Conservation (phyloP, 2,797 vertebrate species). For the Liasis olivaceus region DNA sequence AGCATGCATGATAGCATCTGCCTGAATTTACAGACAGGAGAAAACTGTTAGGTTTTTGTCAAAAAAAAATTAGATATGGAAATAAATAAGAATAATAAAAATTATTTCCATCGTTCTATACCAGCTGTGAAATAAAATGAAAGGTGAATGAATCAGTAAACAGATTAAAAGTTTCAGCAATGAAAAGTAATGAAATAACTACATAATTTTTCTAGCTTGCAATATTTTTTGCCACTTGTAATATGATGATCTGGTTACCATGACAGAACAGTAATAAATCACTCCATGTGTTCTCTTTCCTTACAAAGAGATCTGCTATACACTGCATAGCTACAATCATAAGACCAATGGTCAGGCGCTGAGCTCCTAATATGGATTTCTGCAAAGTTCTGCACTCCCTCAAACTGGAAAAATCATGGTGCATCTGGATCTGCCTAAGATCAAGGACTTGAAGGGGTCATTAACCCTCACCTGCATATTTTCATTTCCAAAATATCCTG, state of each 20-base stretch:
- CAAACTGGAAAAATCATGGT: not conserved
- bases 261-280: not conserved
- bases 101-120: not conserved
- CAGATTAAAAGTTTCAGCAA: not conserved
- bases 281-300: not conserved
- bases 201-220: not conserved
- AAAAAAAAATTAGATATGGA: not conserved
- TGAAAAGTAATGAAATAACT: not conserved
- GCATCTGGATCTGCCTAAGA: not conserved
- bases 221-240: not conserved
- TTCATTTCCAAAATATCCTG: not conserved
- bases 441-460: too few species aligned
- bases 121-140: not conserved
- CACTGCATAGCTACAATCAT: not conserved
- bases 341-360: not conserved
- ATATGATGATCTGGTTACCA: not conserved
- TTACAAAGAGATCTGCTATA: not conserved
- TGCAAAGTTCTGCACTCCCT: not conserved
- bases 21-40: not conserved
- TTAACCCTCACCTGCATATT: not conserved
- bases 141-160: not conserved
- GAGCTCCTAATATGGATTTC: not conserved
- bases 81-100: not conserved
- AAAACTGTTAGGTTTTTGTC: not conserved
- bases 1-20: not conserved